Base-by-base conservation (phyloP, 2,797 vertebrate genomes). In the Mormyrops attenuatus region DNA sequence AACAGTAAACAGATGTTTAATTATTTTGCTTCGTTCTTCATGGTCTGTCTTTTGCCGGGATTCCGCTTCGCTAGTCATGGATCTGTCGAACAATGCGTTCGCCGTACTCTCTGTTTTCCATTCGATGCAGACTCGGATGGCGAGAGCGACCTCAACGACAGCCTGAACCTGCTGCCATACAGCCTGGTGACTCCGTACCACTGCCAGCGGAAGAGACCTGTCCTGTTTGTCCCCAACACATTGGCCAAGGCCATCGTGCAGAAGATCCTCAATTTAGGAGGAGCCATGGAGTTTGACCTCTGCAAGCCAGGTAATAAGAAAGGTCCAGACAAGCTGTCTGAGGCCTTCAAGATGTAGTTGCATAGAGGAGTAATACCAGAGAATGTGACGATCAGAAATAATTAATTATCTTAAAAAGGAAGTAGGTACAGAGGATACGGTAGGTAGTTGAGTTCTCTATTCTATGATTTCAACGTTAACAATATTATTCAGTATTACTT, bases 221-320 rank as follows among this genome's bases (percentile, higher is more conserved):
- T 99, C n/a, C 96, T 99, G 0, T 98, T 99, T 94, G 95, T 96
- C 0, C 99, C 99, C 9, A 94, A 96, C 20, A 91, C 96, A 92
- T 95, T 99, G 53, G 96, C 98, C 93, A 98, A 97, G 94, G 95
- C 96, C 73, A 94, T 99, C 82, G 96, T 99, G 9, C 98, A 99
- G 94, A 98, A 97, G 93, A 96, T 99, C 82, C 97, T 99, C 47
- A 98, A 97, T 94, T 97, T 97, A 0, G 97, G 97, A 1, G 97
- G 95, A 0, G 97, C 97, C 89, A 95, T 98, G 96, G 98, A 99
- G 92, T 98, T 98, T 92, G 96, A 97, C 90, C 96, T 96, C 91
- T 99, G 98, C 95, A 99, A 98, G 93, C 97, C 98, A 94, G 98
- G 98, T 99, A 93, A 94, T 52, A 60, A 7, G 26, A 20, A 20